Evolutionary conservation across 2,888 invertebrate species (phyloP).

Genomic region (Napeogenes inachia): DNA sequence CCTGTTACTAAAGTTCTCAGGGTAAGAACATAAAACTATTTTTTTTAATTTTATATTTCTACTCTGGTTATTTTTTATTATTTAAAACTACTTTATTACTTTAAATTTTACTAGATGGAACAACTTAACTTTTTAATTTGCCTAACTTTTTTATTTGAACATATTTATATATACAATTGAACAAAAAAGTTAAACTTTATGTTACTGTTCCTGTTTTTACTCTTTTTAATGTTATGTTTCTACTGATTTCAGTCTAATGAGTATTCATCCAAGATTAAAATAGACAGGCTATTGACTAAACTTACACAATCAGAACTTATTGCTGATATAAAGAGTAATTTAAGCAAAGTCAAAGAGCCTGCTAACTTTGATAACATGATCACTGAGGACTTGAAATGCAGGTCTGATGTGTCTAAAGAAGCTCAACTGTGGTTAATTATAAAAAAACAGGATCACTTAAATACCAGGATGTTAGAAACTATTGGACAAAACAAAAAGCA

Average conservation of each 20-base stretch:
- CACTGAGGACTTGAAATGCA: slow-evolving; percentile 52
- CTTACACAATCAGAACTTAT: slow-evolving; percentile 55
- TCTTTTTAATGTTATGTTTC: neutral
- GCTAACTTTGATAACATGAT: slow-evolving; percentile 50
- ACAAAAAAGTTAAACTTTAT: too few species aligned
- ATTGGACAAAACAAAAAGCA: slow-evolving; percentile 56
- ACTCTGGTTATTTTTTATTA: too few species aligned
- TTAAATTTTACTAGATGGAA: too few species aligned
- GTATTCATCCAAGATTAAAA: slow-evolving; percentile 32
- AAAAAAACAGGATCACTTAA: slow-evolving; percentile 64
- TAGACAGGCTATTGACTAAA: slow-evolving; percentile 50
- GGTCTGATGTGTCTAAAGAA: slow-evolving; percentile 51
- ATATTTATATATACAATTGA: too few species aligned
- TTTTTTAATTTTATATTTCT: too few species aligned
- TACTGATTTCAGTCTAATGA: slow-evolving; percentile 30
- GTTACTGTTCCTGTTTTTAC: neutral
- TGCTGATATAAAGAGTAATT: slow-evolving; percentile 49
- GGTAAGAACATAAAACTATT: slow-evolving; percentile 32
- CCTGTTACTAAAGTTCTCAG: slow-evolving; percentile 34
- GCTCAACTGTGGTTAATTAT: slow-evolving; percentile 60
- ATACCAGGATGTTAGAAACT: slow-evolving; percentile 51
- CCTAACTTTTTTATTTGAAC: too few species aligned
- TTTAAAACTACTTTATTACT: too few species aligned
- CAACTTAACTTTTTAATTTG: too few species aligned
- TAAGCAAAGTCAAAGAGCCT: slow-evolving; percentile 51